Evolutionary conservation across 2,888 invertebrate species (phyloP), one percentile per base, ranked within the genome.

Genomic region (Ophioninae sp.): DNA sequence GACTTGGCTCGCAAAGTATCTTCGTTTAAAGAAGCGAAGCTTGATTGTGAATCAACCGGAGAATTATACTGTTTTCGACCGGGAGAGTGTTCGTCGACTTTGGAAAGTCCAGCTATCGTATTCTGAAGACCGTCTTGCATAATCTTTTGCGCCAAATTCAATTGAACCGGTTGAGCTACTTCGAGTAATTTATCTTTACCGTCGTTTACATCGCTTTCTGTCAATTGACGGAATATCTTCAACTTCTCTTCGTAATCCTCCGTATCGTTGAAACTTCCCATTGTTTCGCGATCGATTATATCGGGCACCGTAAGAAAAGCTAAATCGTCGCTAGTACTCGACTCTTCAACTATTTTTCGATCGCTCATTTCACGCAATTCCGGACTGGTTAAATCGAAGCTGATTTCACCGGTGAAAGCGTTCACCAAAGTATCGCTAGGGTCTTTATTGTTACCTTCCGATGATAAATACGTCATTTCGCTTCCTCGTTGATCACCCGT

Each of bases 131-230:
- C 89, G 23, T 91, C 88, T 39, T 89, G 90, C 86, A 91, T 88
- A 72, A 92, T 91, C 80, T 90, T 90, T 75, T 92, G 90, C 39
- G 89, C 88, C 22, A 89, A 80, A 85, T 88, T 89, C 17, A 89
- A 74, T 7, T 81, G 73, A 10, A 73, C 78, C 61, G 83, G 61
- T 61, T 82, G 44, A 3, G 78, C 13, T 13, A 80, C 67, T 61
- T 81, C 58, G 22, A 51, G 44, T 20, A 61, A 39, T 59, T 71
- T 37, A 73, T 74, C 67, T 39, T 82, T 72, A 44, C 72, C 64
- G 37, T 80, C 68, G 58, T 64, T 74, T 44, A 58, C n/a, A n/a
- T 67, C 80, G 56, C 71, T 74, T 23, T n/a, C 73, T 6, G 79
- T 65, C 56, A 79, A 37, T 64, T 77, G 79, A 10, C 56, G 65